phyloP scores from a whole-genome alignment of 2,888 invertebrate species.

The Drosophila melanosoma region DNA sequence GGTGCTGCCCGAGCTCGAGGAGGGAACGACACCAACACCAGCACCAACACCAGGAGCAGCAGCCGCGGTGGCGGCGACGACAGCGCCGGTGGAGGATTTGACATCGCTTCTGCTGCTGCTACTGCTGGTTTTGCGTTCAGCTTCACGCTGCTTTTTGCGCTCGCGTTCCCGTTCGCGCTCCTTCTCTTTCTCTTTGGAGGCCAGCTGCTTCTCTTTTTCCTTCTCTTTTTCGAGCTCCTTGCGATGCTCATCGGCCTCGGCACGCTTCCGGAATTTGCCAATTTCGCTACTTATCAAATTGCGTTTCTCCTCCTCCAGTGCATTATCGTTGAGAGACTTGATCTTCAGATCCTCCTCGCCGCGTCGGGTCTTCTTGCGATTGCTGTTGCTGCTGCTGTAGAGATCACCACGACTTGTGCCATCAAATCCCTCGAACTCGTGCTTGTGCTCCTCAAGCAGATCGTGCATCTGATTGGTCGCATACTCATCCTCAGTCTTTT shows the following conservation, averaged over 20 bases:
- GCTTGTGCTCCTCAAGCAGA: slow-evolving; percentile 91
- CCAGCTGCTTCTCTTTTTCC: slow-evolving; percentile 80
- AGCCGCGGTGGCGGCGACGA: background rate
- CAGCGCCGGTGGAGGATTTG: background rate
- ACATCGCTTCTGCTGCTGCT: slow-evolving; percentile 72
- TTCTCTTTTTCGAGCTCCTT: slow-evolving; percentile 86
- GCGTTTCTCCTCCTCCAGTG: slow-evolving; percentile 98
- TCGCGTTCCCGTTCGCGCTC: slow-evolving; percentile 84
- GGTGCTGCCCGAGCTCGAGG: slow-evolving; percentile 2
- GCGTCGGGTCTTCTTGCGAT: slow-evolving; percentile 74
- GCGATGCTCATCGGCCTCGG: slow-evolving; percentile 85
- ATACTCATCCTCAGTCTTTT: slow-evolving; percentile 87
- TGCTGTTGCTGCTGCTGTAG: slow-evolving; percentile 64
- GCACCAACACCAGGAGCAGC: background rate
- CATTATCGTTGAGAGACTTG: slow-evolving; percentile 92
- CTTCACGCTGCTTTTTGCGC: slow-evolving; percentile 83
- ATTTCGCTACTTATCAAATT: slow-evolving; percentile 98
- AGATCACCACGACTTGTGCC: slow-evolving; percentile 70
- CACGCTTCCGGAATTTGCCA: slow-evolving; percentile 98
- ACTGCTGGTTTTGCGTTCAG: slow-evolving; percentile 77
- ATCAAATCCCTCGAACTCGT: slow-evolving; percentile 83
- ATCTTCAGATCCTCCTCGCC: slow-evolving; percentile 82
- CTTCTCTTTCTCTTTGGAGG: slow-evolving; percentile 85
- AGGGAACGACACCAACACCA: background rate
- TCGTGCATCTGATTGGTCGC: slow-evolving; percentile 92